These are phyloP conservation scores for Oncorhynchus nerka DNA, from an alignment of 2,113 vertebrate species.

Conservation along the genomic window DNA sequence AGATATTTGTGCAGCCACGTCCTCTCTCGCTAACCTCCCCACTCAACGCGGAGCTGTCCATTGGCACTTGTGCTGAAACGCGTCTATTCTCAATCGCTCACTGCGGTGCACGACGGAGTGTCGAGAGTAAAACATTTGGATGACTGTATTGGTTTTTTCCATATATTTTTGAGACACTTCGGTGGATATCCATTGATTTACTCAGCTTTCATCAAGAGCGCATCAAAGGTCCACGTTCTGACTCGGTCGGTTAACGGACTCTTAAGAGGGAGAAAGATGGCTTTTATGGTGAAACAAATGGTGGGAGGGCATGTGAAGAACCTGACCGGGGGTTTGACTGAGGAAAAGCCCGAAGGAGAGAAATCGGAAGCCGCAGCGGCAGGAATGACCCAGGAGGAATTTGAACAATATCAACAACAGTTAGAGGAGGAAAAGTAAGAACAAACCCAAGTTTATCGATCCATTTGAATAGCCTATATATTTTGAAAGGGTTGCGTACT, in stretches of 20 bases:
- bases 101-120: neutral
- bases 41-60: conserved; percentile 60
- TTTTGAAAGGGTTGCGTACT: neutral
- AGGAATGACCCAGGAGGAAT: conserved; percentile 96
- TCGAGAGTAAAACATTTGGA: conserved; percentile 19
- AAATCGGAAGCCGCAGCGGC: conserved; percentile 86
- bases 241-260: conserved; percentile 26
- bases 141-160: neutral
- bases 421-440: conserved; percentile 97
- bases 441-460: conserved; percentile 13
- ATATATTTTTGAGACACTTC: conserved; percentile 18
- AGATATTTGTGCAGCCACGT: conserved; percentile 49
- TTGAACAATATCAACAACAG: conserved; percentile 95
- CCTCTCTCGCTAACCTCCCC: conserved; percentile 37
- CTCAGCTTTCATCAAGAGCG: conserved; percentile 35
- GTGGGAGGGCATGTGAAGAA: conserved; percentile 96
- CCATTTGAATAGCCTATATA: neutral
- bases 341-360: conserved; percentile 87
- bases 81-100: neutral
- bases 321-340: conserved; percentile 89
- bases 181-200: conserved; percentile 19
- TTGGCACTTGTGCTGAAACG: conserved; percentile 64
- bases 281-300: conserved; percentile 97
- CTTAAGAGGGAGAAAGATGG: conserved; percentile 74
- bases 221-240: conserved; percentile 28